A percentile compares a stretch with the other conserved stretches of the same genome.
phyloP scores from a whole-genome alignment of 2,888 invertebrate species.

The Rhagium mordax region DNA sequence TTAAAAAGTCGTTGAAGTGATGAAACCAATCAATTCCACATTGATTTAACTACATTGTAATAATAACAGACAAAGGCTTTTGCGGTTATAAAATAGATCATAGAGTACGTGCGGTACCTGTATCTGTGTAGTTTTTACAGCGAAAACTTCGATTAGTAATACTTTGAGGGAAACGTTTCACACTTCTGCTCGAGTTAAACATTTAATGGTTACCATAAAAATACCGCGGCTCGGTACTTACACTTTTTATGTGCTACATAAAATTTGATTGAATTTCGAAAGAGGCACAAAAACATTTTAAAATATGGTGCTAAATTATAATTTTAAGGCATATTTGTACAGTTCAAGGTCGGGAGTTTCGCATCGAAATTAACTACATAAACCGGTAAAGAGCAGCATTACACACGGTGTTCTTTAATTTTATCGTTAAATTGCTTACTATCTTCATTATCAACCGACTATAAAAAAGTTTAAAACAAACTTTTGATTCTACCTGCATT shows the following conservation, averaged over 20 bases:
- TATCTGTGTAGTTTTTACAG: constrained; percentile 2
- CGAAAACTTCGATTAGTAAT: constrained; percentile 23
- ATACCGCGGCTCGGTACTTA: neutral
- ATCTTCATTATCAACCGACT: neutral
- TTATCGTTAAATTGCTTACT: neutral
- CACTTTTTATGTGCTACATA: constrained; percentile 14
- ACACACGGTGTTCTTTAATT: neutral
- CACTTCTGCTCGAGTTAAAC: constrained; percentile 9
- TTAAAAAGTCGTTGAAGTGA: constrained; percentile 33
- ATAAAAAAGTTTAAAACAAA: too few species aligned
- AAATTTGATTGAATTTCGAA: constrained; percentile 12
- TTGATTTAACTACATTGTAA: constrained; percentile 28
- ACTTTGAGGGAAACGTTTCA: constrained; percentile 15
- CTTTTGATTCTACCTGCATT: too few species aligned
- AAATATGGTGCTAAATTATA: constrained; percentile 20
- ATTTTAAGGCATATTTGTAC: neutral
- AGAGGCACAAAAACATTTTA: constrained; percentile 1
- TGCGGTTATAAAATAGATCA: constrained; percentile 31
- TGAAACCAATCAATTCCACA: constrained; percentile 39
- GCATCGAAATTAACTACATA: neutral
- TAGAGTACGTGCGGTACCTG: constrained; percentile 17
- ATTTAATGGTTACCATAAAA: constrained; percentile 3
- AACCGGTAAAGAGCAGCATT: neutral
- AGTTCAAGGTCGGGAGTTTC: neutral
- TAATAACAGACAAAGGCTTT: constrained; percentile 25